Base-by-base conservation (phyloP, 2,113 vertebrate species). In the Apistogramma diplotaenia region DNA sequence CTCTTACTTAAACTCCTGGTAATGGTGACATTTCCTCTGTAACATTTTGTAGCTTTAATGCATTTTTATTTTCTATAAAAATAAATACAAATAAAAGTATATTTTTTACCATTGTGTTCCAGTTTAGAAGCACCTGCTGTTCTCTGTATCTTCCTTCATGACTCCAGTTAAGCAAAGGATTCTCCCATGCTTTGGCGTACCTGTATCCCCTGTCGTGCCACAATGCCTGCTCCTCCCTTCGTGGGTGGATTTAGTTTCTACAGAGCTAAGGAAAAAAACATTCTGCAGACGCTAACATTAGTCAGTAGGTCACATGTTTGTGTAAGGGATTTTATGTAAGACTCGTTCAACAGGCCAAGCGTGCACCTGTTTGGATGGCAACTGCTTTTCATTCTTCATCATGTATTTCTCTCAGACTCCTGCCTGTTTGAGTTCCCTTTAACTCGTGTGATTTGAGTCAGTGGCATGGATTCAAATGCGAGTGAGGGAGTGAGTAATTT, bases 41-140 rank as follows among this genome's bases (percentile, higher is more conserved):
- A 23, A 33, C 0, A 7, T 27, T 27, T 54, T 29, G 2, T 37
- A 11, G 9, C 4, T 55, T 65, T 67, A 4, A 40, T 7, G 33
- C 1, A 1, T 43, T 65, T 40, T 43, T 23, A 3, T 62, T 16
- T 62, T 62, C 1, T 49, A 7, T 62, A 16, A 31, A 37, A 67
- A 23, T 11, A 43, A 55, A 76, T 11, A 77, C 15, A 70, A 13
- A 49, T 19, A 29, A 53, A 54, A 8, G 12, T 3, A 21, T 19
- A 9, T 55, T 55, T 55, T 49, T 74, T 87, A 92, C 92, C 87
- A 12, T 81, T 21, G 37, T 83, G 59, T 12, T 83, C 11, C 56
- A 6, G 35, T 11, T 29, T 4, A 13, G n/a, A 73, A 10, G 23
- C 6, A 1, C 13, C 21, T 27, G 37, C 6, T 70, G 6, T 1